Evolutionary conservation across 2,113 vertebrate species (phyloP), one percentile per base, ranked within the genome.

Genomic region (Potamarius usumacintae): DNA sequence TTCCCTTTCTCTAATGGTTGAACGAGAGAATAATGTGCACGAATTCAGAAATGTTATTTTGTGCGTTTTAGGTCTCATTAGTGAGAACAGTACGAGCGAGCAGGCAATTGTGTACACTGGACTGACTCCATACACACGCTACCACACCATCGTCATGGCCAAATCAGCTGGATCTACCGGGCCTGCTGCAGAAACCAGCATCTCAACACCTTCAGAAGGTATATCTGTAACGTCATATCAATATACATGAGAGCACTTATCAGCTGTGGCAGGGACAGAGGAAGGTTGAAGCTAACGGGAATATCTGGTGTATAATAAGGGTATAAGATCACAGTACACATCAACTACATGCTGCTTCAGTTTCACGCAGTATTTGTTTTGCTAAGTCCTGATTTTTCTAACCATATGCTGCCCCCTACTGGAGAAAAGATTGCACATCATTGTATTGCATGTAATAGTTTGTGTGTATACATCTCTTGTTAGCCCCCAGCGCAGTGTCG

Each of bases 171-270:
- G 96, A 87, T 96, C 97, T 15, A 74, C 96, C 83, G 98, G 98
- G 84, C 98, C 98, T 74, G 96, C 95, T 86, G 91, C 95, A 4
- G 93, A 94, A 90, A 89, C 94, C 11, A 94, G 94, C 8, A 74
- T 97, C 88, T 94, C 95, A 82, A 99, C 98, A 88, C 95, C 95
- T 85, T 94, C 96, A 82, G 98, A 97, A 93, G 96, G 98, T 99
- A 89, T 2, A 60, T 42, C 42, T 42, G 42, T 42, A 42, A 42
- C 0, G 42, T 42, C 42, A 42, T 42, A 42, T 42, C 42, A 42
- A 42, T 42, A 42, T 42, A 42, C 42, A 42, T 42, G 42, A 42
- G 0, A 42, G 42, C 42, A 42, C 42, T 42, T 27, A 65, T 65
- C 25, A 3, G 1, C 12, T 17, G 42, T 50, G 8, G 17, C 8